phyloP scores from a whole-genome alignment of 37 sponge, comb jelly and placozoan species.

The Dysidea cf. avara region DNA sequence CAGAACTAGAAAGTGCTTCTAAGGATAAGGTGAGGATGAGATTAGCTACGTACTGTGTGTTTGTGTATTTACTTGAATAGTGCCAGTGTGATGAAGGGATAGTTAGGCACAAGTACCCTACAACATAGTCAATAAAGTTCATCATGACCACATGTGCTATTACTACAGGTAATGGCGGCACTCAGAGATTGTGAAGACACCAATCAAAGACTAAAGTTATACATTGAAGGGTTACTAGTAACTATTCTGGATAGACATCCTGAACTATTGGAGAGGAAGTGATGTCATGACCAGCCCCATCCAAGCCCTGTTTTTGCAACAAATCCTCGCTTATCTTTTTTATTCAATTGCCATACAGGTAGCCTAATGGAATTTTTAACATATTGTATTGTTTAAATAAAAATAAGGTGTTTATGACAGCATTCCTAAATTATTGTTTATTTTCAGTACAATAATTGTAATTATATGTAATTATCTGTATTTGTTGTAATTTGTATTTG shows the following conservation, averaged over 20 bases:
- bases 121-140: not conserved
- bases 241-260: slow-evolving; percentile 63
- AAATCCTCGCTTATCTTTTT: too few relatives aligned
- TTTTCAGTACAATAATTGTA: too few relatives aligned
- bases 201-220: slow-evolving; percentile 34
- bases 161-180: slow-evolving; percentile 36
- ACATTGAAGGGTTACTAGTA: slow-evolving; percentile 57
- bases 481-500: too few relatives aligned
- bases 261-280: slow-evolving; percentile 54
- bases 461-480: too few relatives aligned
- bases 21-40: slow-evolving; percentile 46
- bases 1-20: slow-evolving; percentile 56
- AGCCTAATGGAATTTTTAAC: too few relatives aligned
- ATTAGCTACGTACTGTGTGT: not conserved
- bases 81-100: not conserved
- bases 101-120: not conserved
- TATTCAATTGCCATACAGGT: too few relatives aligned
- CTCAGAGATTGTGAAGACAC: slow-evolving; percentile 43
- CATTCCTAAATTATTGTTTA: too few relatives aligned
- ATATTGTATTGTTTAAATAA: too few relatives aligned
- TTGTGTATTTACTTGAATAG: not conserved
- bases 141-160: not conserved
- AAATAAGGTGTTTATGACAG: too few relatives aligned
- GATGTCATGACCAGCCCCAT: not conserved
- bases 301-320: not conserved